Evolutionary conservation across 2,797 vertebrate genomes (phyloP).

Genomic region (Ptychobarbus kaznakovi): DNA sequence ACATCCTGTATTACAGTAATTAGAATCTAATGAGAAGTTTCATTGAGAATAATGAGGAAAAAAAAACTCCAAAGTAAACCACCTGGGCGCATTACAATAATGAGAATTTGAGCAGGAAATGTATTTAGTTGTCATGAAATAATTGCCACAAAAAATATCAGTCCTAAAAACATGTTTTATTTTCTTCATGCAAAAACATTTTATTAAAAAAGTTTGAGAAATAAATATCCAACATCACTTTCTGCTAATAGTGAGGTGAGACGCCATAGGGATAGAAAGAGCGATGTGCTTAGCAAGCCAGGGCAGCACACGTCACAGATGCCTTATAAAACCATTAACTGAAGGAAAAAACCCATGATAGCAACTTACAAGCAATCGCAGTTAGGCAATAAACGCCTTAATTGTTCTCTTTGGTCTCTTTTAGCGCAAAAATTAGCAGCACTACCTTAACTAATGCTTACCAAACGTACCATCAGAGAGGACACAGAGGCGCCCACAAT

Average conservation of each 20-base stretch:
- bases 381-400: slow-evolving; percentile 48
- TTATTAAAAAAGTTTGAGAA: background rate
- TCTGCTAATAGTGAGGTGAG: background rate
- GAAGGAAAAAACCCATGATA: slow-evolving; percentile 7
- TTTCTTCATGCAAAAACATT: background rate
- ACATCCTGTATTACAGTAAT: background rate
- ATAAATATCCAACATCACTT: background rate
- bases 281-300: slow-evolving; percentile 16
- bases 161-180: slow-evolving; percentile 1
- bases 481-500: slow-evolving; percentile 13
- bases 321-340: slow-evolving; percentile 43
- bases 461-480: slow-evolving; percentile 7
- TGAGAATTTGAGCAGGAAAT: background rate
- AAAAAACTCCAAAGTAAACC: background rate
- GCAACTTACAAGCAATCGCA: slow-evolving; percentile 50
- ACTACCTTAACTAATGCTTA: slow-evolving; percentile 41
- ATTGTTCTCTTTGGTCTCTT: slow-evolving; percentile 47
- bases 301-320: slow-evolving; percentile 17
- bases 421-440: slow-evolving; percentile 37
- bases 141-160: background rate
- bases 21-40: background rate
- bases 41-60: background rate
- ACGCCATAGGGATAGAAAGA: background rate
- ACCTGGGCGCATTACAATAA: background rate
- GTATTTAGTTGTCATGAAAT: background rate